Percentiles rank a stretch among this genome's conserved stretches.
phyloP scores from a whole-genome alignment of 2,888 invertebrate genomes.

The Phortica okadai region DNA sequence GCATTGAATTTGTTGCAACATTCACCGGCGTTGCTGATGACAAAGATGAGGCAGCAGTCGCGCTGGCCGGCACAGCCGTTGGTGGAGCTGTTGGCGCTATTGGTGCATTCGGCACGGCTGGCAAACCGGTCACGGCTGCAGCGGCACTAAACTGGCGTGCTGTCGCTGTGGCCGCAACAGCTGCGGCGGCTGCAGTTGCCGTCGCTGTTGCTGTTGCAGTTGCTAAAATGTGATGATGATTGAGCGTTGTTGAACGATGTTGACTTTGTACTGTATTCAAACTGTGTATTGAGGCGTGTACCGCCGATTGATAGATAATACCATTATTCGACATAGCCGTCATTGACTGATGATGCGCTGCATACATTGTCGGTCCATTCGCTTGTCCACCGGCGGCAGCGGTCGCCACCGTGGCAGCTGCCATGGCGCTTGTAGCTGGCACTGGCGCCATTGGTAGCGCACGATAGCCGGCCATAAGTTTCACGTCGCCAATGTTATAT shows the following conservation, averaged over 20 bases:
- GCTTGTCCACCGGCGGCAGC: conserved; percentile 53
- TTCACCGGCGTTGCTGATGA: conserved; percentile 37
- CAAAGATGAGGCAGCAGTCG: conserved; percentile 48
- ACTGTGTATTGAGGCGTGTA: conserved; percentile 75
- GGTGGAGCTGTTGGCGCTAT: conserved; percentile 55
- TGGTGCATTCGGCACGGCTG: conserved; percentile 53
- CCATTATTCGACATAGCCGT: conserved; percentile 75
- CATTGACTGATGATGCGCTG: conserved; percentile 73
- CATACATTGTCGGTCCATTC: conserved; percentile 71
- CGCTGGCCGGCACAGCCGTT: conserved; percentile 44
- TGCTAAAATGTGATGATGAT: conserved; percentile 72
- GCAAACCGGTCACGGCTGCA: conserved; percentile 45
- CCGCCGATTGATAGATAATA: conserved; percentile 76
- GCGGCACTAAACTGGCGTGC: conserved; percentile 51
- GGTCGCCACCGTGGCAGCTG: conserved; percentile 60
- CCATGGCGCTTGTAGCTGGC: conserved; percentile 61
- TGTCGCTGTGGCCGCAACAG: conserved; percentile 57
- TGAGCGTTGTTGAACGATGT: conserved; percentile 65
- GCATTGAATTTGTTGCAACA: conserved; percentile 26
- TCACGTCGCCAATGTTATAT: not conserved
- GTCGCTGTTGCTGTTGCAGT: conserved; percentile 70
- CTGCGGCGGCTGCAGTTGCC: conserved; percentile 61
- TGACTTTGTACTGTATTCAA: conserved; percentile 74
- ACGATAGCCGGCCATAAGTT: conserved; percentile 70
- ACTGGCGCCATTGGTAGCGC: conserved; percentile 68